These are phyloP conservation scores for Dryobotodes eremita DNA, from an alignment of 2,888 invertebrate genomes.

Conservation along the genomic window DNA sequence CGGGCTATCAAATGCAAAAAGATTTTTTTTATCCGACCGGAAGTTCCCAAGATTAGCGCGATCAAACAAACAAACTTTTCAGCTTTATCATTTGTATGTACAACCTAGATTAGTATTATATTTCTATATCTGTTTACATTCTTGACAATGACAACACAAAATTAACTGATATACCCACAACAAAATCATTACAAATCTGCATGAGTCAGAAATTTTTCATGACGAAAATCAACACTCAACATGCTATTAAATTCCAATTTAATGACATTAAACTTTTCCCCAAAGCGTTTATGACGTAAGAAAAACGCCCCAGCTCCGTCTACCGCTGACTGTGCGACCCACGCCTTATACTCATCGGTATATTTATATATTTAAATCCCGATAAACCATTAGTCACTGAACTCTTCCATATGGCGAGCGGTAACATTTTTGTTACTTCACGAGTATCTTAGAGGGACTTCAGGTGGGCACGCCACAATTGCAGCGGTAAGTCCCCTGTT, in stretches of 20 bases:
- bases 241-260: conserved; percentile 32
- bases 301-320: conserved; percentile 40
- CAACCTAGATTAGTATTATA: not conserved
- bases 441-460: not conserved
- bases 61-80: not conserved
- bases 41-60: not conserved
- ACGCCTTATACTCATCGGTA: conserved; percentile 39
- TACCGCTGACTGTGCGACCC: conserved; percentile 46
- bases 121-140: not conserved
- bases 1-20: not conserved
- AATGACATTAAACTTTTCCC: conserved; percentile 12
- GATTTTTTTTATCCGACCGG: not conserved
- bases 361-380: conserved; percentile 48
- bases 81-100: not conserved
- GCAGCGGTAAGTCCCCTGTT: too few species aligned
- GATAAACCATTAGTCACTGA: conserved; percentile 49
- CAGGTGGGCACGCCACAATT: too few species aligned
- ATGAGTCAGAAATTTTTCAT: conserved; percentile 21
- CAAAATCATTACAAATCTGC: conserved; percentile 2
- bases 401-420: conserved; percentile 38
- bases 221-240: conserved; percentile 20
- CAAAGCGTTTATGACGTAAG: conserved; percentile 31
- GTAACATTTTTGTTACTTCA: conserved; percentile 14
- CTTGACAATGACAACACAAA: not conserved
- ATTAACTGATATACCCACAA: not conserved